Percentiles rank a stretch among this genome's conserved stretches.
phyloP scores from a whole-genome alignment of 1,140 invertebrate species.

The Adoxophyes honmai region DNA sequence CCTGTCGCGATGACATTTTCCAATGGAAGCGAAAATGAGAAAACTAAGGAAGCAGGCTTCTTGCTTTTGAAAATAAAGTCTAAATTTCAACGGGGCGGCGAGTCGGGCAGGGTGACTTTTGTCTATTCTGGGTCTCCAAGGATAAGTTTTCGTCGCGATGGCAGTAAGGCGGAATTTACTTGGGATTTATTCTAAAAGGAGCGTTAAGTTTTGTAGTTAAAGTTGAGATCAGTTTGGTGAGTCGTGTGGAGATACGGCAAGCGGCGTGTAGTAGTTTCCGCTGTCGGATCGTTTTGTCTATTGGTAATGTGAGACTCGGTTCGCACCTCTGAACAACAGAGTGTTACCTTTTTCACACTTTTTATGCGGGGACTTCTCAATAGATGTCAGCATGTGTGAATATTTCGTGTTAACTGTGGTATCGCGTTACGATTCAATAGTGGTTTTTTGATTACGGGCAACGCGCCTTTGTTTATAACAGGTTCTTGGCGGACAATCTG shows the following conservation, averaged over 20 bases:
- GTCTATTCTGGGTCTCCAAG: slow-evolving; percentile 67
- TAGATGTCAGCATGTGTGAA: slow-evolving; percentile 37
- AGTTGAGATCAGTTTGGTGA: slow-evolving; percentile 24
- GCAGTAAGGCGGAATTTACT: slow-evolving; percentile 36
- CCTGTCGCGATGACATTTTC: slow-evolving; percentile 69
- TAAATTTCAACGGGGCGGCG: slow-evolving; percentile 32
- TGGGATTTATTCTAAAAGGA: slow-evolving; percentile 28
- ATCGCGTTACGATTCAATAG: slow-evolving; percentile 36
- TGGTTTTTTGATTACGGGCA: neutral
- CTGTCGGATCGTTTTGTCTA: slow-evolving; percentile 67
- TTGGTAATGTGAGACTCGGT: slow-evolving; percentile 72
- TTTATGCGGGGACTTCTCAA: slow-evolving; percentile 52
- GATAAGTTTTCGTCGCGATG: slow-evolving; percentile 50
- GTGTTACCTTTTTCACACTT: slow-evolving; percentile 60
- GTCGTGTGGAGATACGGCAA: slow-evolving; percentile 20
- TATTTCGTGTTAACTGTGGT: slow-evolving; percentile 37
- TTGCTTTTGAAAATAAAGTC: slow-evolving; percentile 43
- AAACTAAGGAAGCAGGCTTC: slow-evolving; percentile 31
- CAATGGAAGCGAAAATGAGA: slow-evolving; percentile 51
- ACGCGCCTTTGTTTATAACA: no score
- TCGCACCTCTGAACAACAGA: slow-evolving; percentile 71
- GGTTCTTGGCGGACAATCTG: no score
- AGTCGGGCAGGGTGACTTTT: slow-evolving; percentile 53
- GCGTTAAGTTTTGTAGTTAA: slow-evolving; percentile 27
- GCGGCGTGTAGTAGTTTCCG: slow-evolving; percentile 35